Evolutionary conservation across 2,113 vertebrate genomes (phyloP), one percentile per base, ranked within the genome.

Genomic region (Gymnarchus niloticus): DNA sequence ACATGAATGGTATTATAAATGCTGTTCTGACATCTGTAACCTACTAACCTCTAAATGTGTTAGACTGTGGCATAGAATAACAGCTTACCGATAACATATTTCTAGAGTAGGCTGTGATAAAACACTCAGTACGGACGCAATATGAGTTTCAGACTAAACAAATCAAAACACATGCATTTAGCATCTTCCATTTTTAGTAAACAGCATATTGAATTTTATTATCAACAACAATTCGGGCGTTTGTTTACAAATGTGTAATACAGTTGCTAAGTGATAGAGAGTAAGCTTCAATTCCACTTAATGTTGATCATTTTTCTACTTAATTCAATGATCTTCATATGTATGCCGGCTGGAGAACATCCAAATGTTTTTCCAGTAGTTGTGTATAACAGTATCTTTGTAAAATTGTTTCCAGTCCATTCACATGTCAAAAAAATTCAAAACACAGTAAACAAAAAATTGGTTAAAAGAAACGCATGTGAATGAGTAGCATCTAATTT

Each of bases 1-100:
- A 80, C 7, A 81, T n/a, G 4, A 81, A 52, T 81, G 2, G 49
- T 86, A 81, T 44, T 83, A 82, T 86, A 61, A 88, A 87, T 59
- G 85, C 25, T 33, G 87, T 57, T 82, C 52, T 84, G 87, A 89
- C 86, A 89, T 85, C 87, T 89, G 86, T 59, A 89, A 86, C 73
- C 57, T 84, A 85, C 69, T 90, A 88, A 87, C 81, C 84, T 85
- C 25, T 69, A 69, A 89, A 83, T 85, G 59, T 85, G 87, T 86
- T 88, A 57, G 76, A 86, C 87, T 87, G 87, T 84, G 85, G 61
- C 44, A 51, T 80, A 84, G 84, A 89, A 85, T 86, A 87, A 83
- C 84, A 85, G 59, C 73, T 88, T 85, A 85, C 85, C 87, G 85
- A 86, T 88, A 89, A 85, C 48, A 59, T 56, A 87, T 85, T 87